Evolutionary conservation across 2,113 vertebrate genomes (phyloP), one percentile per base, ranked within the genome.

Genomic region (Coturnix japonica): DNA sequence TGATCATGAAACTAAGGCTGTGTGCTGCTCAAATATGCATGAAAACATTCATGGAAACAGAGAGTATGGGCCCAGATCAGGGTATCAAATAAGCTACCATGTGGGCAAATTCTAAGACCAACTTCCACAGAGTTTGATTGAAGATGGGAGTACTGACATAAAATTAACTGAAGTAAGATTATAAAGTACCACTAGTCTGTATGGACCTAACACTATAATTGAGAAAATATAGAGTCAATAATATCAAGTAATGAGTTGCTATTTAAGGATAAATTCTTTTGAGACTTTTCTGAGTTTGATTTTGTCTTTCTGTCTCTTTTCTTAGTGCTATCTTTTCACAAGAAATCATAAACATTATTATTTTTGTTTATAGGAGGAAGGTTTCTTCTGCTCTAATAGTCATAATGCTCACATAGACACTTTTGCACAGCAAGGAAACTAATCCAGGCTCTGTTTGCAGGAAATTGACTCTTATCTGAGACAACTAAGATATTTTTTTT

Each of bases 1-100:
- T 47, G 79, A 35, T 70, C 63, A 51, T 95, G 94, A 95, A 95
- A 73, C 13, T 56, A 90, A 91, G 25, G 18, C 33, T 65, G 25
- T 69, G 61, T 72, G 66, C 39, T 41, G 33, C 63, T 59, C 60
- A 26, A 67, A 53, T 51, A 15, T 31, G 21, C 53, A 39, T 57
- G 37, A 60, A 86, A 79, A 82, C 14, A 49, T 19, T 92, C 11
- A 37, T n/a, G 26, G 54, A 84, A 78, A 79, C 31, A 90, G 11
- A 41, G 37, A 7, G 75, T 65, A 30, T 3, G 74, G 31, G 18
- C 11, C 25, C 57, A 43, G 23, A 33, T 4, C 17, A 78, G 14
- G 19, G 26, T 23, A 37, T 31, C 9, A 79, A 84, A 54, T 43
- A 30, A 72, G 4, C 23, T 67, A 28, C 63, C 35, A 9, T 9